Percentiles rank a stretch among this genome's conserved stretches.
These are phyloP conservation scores for Heliocidaris tuberculata DNA, from an alignment of 35 echinoderm and acorn worm species.

Conservation along the genomic window DNA sequence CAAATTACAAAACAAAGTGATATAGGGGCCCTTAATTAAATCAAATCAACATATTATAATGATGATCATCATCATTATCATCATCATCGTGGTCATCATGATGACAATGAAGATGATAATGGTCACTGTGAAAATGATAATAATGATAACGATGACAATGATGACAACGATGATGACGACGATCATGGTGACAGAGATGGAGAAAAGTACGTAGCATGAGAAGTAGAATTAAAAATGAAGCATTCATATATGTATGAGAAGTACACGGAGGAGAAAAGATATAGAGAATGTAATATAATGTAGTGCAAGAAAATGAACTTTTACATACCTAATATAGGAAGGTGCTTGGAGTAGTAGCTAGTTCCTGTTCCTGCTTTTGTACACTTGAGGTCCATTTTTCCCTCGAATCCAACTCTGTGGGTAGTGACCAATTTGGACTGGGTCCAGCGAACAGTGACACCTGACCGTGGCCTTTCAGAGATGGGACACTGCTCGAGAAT, in stretches of 20 bases:
- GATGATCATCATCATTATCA: background rate
- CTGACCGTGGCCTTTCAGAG: background rate
- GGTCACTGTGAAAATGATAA: background rate
- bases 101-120: background rate
- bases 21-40: too few relatives aligned
- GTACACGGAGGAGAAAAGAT: too few relatives aligned
- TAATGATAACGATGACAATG: background rate
- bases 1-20: too few relatives aligned
- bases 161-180: background rate
- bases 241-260: too few relatives aligned
- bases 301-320: too few relatives aligned
- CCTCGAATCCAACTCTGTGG: background rate
- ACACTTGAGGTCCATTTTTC: background rate
- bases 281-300: too few relatives aligned
- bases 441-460: background rate
- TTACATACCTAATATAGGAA: background rate
- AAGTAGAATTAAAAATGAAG: too few relatives aligned
- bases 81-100: background rate
- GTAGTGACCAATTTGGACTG: background rate
- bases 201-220: too few relatives aligned
- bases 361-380: background rate
- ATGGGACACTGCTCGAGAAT: background rate
- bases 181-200: too few relatives aligned
- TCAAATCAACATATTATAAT: background rate
- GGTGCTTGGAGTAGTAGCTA: background rate